Evolutionary conservation across 2,113 vertebrate species (phyloP), one percentile per base, ranked within the genome.

Genomic region (Myrmophylax atrothorax): DNA sequence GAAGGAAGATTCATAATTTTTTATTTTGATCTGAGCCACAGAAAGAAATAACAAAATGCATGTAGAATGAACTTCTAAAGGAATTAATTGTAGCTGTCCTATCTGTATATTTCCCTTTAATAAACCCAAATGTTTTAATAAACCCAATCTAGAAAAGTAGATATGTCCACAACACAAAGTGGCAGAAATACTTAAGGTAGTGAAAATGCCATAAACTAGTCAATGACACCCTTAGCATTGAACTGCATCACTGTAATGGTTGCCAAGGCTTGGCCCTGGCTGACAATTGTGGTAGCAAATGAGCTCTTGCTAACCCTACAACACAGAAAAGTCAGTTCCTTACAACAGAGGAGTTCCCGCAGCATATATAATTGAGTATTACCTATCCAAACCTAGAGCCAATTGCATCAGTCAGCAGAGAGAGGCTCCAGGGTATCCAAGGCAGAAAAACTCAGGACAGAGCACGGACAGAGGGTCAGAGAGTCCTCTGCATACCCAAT

Each of bases 251-350:
- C 10, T 4, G 28, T 29, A 12, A 14, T 20, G 7, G 22, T 1
- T 49, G 20, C 23, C 9, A 9, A 25, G 12, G 6, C 22, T 50
- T 2, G 0, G 3, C 29, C 22, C 28, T 80, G 22, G 4, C 35
- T 87, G 25, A 28, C 17, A n/a, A 17, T 14, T 9, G 6, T 0
- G 0, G 15, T n/a, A 40, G 9, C 3, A 6, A 7, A 7, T 5
- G 9, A 55, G 10, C 14, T 76, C n/a, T 38, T 52, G 14, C n/a
- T 53, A 35, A 79, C 14, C 6, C 18, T n/a, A 3, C 13, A 28
- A 29, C 14, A 26, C 2, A 3, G 20, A 18, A 5, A 56, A 52
- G 23, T 15, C 19, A 83, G 6, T 10, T 7, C 1, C 0, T 29
- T 56, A 35, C 4, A n/a, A 73, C 38, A 50, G 13, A 53, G 5